Evolutionary conservation across 1,140 invertebrate species (phyloP), one percentile per base, ranked within the genome.

Genomic region (Elymnias hypermnestra): DNA sequence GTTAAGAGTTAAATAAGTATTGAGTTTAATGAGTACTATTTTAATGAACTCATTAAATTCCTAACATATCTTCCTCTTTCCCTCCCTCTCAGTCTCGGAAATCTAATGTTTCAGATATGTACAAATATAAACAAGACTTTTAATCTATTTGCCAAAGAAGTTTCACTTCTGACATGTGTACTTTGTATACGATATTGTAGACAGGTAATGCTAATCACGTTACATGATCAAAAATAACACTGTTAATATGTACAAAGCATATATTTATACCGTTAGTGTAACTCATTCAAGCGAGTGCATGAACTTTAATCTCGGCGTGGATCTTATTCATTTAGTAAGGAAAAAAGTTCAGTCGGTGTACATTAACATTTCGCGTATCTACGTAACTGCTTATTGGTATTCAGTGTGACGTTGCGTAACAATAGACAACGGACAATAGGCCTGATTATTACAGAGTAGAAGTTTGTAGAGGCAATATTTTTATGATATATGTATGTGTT

Each of bases 351-450:
- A n/a, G 7, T 5, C 17, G 12, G 29, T 15, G 12, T 4, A 15
- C 6, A 33, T 15, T 21, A 19, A 19, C 19, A 36, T 36, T 36
- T 4, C 33, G 12, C 2, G 33, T 36, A 33, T 6, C 17, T 10
- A 36, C 9, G 33, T 21, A 19, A 36, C 9, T 10, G 17, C 21
- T 25, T 29, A 44, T 36, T 44, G 42, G 22, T 14, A 44, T 44
- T 44, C 42, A 13, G 29, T 36, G 19, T 21, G n/a, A 36, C n/a
- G 17, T 44, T 44, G 42, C 42, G 42, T 44, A 44, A 44, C 31
- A 44, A 44, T 44, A 44, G 42, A 22, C 42, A 36, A 44, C 42
- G 42, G 42, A 44, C 42, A 44, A 44, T 36, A 44, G 31, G 4
- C 22, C 13, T 44, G 42, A 44, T 44, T 44, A 33, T 31, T 22